phyloP scores from a whole-genome alignment of 37 sponge, comb jelly and placozoan species.

The Geodia barretti region DNA sequence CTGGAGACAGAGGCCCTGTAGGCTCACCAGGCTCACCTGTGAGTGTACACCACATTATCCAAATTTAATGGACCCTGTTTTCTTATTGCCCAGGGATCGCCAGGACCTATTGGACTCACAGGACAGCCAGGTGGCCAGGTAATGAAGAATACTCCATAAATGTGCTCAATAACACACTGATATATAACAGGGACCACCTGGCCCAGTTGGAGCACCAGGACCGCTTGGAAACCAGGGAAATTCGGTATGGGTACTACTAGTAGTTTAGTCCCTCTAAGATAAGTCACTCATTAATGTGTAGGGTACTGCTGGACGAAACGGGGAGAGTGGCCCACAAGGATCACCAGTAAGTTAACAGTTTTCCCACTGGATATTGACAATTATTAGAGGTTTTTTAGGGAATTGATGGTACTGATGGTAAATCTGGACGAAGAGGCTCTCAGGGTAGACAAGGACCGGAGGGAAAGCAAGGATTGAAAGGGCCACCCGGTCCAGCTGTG shows the following conservation, averaged over 20 bases:
- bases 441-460: conserved; percentile 26
- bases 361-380: too few relatives aligned
- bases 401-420: conserved; percentile 53
- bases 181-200: conserved; percentile 49
- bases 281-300: too few relatives aligned
- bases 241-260: conserved; percentile 25
- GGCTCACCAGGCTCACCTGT: conserved; percentile 65
- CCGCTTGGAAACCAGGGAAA: conserved; percentile 37
- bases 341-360: conserved; percentile 19
- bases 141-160: background rate
- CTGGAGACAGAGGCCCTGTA: conserved; percentile 42
- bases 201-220: conserved; percentile 48
- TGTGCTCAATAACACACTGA: background rate
- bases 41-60: background rate
- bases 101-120: conserved; percentile 34
- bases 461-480: conserved; percentile 43
- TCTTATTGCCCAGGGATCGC: conserved; percentile 15
- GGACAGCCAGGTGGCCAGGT: conserved; percentile 32
- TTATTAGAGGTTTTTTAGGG: too few relatives aligned
- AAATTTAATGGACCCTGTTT: background rate
- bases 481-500: conserved; percentile 52
- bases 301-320: conserved; percentile 57
- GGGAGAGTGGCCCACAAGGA: conserved; percentile 48
- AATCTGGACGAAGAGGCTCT: conserved; percentile 38
- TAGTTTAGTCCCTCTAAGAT: too few relatives aligned